Percentiles rank a stretch among this genome's conserved stretches.
Evolutionary conservation across 2,888 invertebrate genomes (phyloP).

Genomic region (Antheraea assamensis): DNA sequence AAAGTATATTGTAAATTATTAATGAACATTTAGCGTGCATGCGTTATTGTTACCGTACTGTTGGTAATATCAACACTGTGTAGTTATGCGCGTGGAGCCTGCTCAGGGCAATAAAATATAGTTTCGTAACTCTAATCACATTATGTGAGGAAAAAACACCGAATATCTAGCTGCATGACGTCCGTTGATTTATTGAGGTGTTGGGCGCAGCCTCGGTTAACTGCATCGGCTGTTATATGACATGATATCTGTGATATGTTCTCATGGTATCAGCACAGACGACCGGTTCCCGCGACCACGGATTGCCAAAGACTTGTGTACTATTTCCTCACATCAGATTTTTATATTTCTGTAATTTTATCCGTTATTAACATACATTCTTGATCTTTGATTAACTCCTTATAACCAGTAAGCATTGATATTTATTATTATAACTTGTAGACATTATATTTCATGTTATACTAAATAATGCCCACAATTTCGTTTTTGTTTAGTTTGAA

Average conservation of each 20-base stretch:
- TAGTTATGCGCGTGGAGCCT: slow-evolving; percentile 21
- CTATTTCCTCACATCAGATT: background rate
- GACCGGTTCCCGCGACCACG: slow-evolving; percentile 8
- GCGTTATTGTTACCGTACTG: background rate
- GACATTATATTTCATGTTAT: too few species aligned
- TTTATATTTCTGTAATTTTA: background rate
- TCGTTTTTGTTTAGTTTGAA: too few species aligned
- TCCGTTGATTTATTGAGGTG: slow-evolving; percentile 49
- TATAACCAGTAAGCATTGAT: background rate
- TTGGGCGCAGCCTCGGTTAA: slow-evolving; percentile 21
- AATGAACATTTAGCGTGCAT: background rate
- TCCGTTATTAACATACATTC: background rate
- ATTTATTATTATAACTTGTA: too few species aligned
- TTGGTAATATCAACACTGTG: slow-evolving; percentile 4
- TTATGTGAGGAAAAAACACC: slow-evolving; percentile 55
- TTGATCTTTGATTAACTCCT: background rate
- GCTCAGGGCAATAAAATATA: slow-evolving; percentile 50
- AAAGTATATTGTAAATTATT: background rate
- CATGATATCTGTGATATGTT: slow-evolving; percentile 11
- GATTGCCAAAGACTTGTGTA: slow-evolving; percentile 1
- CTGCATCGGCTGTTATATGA: slow-evolving; percentile 21
- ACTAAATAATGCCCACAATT: too few species aligned
- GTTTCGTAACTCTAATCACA: slow-evolving; percentile 66
- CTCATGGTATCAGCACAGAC: slow-evolving; percentile 1
- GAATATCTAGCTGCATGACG: slow-evolving; percentile 57